Evolutionary conservation across 2,888 invertebrate species (phyloP), one percentile per base, ranked within the genome.

Genomic region (Sphinx pinastri): DNA sequence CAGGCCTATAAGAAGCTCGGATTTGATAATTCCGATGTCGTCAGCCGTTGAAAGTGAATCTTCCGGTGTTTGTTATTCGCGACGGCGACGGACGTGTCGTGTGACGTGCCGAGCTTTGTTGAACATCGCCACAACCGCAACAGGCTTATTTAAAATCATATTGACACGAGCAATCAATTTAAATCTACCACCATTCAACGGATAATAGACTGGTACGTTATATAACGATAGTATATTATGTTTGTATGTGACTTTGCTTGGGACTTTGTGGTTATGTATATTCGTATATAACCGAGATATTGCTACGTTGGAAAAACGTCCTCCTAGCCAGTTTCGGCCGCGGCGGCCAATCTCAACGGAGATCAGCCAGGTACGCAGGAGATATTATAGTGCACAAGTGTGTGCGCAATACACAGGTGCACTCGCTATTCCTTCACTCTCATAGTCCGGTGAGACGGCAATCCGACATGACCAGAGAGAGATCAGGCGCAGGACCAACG

Each of bases 21-120:
- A 73, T 74, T 70, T 81, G 79, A 82, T 84, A 82, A 83, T 83
- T 83, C 84, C 82, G 79, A 84, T 84, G 83, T 84, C 83, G 85
- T 81, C 80, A 80, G 81, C 85, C 84, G 84, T 88, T 84, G 93
- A 93, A 93, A 93, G 93, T 91, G 93, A 93, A 91, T 84, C 91
- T 89, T 88, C 88, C 87, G 87, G 84, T 88, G 88, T 88, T 93
- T 92, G 87, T 88, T 89, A 92, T 91, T 91, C 91, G 84, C 85
- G 80, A 79, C 78, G 76, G 73, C 75, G 70, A 71, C 71, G 72
- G 74, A 77, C 83, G 83, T 78, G 80, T 84, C 80, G 81, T 77
- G 81, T 88, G 89, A 89, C 90, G 88, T 85, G 85, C 77, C 75
- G 76, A 73, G 85, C 85, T 84, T 86, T 85, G 84, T 86, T 87